Conservation (phyloP, 2,888 invertebrate species). For the Thera britannica region DNA sequence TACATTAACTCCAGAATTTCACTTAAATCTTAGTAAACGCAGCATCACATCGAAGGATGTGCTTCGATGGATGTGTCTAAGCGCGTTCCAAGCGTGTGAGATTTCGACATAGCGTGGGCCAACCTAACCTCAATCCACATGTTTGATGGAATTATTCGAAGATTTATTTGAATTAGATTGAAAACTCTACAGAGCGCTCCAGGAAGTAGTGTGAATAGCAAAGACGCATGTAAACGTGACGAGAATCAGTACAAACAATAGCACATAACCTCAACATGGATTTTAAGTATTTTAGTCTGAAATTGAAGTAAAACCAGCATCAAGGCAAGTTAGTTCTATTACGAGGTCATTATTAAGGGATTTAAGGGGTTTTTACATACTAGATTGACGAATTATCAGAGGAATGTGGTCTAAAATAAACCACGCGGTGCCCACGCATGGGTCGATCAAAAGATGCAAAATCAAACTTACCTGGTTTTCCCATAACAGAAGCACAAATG, state of each 20-base stretch:
- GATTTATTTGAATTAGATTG: background rate
- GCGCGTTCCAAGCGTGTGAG: background rate
- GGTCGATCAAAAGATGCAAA: conserved; percentile 6
- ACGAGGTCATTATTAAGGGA: background rate
- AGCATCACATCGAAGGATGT: too few species aligned
- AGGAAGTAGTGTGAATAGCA: too few species aligned
- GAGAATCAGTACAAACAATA: background rate
- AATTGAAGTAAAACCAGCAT: background rate
- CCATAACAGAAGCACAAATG: conserved; percentile 57
- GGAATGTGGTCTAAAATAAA: conserved; percentile 19
- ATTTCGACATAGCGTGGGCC: conserved; percentile 15
- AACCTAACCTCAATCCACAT: conserved; percentile 40
- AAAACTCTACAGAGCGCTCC: background rate
- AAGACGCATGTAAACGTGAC: background rate
- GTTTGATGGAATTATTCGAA: background rate
- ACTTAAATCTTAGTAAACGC: too few species aligned
- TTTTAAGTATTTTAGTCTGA: background rate
- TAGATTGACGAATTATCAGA: conserved; percentile 17
- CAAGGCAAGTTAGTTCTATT: background rate
- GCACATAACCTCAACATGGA: conserved; percentile 16
- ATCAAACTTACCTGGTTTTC: conserved; percentile 72
- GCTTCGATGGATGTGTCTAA: too few species aligned
- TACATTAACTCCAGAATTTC: too few species aligned
- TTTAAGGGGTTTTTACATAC: background rate
- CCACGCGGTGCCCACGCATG: conserved; percentile 55